phyloP scores from a whole-genome alignment of 2,888 invertebrate genomes.

The Syrista parreyssii region DNA sequence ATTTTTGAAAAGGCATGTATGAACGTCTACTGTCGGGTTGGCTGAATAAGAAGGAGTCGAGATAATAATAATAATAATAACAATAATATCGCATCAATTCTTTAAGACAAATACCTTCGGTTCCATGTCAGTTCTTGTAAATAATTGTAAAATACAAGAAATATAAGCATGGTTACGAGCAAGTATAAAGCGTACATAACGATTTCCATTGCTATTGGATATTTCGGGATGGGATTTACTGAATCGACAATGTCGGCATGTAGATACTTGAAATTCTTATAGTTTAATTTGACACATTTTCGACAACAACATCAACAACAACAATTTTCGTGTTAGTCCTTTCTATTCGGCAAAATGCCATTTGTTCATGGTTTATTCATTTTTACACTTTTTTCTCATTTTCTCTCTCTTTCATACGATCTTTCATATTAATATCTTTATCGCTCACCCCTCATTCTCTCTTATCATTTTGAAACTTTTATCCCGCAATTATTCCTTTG shows the following conservation, averaged over 20 bases:
- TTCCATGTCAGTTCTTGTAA: slow-evolving; percentile 30
- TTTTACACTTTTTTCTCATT: slow-evolving; percentile 1
- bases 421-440: neutral
- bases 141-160: slow-evolving; percentile 38
- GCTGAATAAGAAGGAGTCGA: neutral
- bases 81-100: neutral
- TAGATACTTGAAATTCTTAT: slow-evolving; percentile 57
- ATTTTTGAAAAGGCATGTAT: neutral
- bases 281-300: slow-evolving; percentile 63
- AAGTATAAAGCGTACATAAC: neutral
- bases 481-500: neutral
- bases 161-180: neutral
- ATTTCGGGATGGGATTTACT: neutral
- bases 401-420: neutral
- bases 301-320: slow-evolving; percentile 60
- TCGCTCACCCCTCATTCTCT: neutral
- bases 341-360: slow-evolving; percentile 37
- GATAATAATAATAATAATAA: neutral
- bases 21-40: neutral
- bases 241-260: slow-evolving; percentile 3
- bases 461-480: neutral
- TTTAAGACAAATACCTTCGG: neutral
- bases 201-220: neutral
- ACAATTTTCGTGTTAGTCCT: slow-evolving; percentile 43
- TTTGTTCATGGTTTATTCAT: slow-evolving; percentile 23